A percentile compares a stretch with the other conserved stretches of the same genome.
Conservation (phyloP, 2,888 invertebrate species). For the Cerastis leucographa region DNA sequence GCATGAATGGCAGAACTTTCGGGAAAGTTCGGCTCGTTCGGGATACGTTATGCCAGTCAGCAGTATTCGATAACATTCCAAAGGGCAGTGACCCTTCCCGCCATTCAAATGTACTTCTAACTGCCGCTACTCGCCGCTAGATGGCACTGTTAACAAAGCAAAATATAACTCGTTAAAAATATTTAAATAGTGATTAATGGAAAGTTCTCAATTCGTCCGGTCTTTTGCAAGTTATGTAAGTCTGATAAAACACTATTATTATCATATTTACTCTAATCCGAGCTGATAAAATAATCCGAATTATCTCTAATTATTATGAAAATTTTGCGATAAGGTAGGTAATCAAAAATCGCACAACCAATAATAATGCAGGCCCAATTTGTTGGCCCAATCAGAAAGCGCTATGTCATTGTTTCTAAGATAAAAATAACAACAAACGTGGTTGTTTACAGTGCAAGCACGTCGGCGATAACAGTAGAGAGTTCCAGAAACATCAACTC, state of each 20-base stretch:
- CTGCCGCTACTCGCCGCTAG: slow-evolving; percentile 65
- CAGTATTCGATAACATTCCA: slow-evolving; percentile 15
- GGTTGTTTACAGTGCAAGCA: slow-evolving; percentile 42
- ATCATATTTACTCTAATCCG: slow-evolving; percentile 22
- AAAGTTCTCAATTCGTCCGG: slow-evolving; percentile 26
- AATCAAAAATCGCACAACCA: slow-evolving; percentile 2
- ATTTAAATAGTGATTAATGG: not conserved
- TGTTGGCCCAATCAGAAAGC: slow-evolving; percentile 38
- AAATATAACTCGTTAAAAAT: not conserved
- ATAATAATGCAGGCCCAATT: slow-evolving; percentile 4
- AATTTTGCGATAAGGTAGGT: slow-evolving; percentile 27
- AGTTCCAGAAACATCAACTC: slow-evolving; percentile 76
- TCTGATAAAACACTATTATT: not conserved
- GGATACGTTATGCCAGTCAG: not conserved
- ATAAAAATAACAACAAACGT: slow-evolving; percentile 47
- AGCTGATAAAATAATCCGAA: slow-evolving; percentile 1
- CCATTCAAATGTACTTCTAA: not conserved
- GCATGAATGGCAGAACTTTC: slow-evolving; percentile 11
- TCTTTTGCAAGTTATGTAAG: not conserved
- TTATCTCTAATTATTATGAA: slow-evolving; percentile 33
- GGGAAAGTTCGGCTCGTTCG: slow-evolving; percentile 25
- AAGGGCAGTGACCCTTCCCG: not conserved
- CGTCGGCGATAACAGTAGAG: slow-evolving; percentile 52
- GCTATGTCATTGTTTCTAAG: slow-evolving; percentile 38
- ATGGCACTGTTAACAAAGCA: slow-evolving; percentile 50